Evolutionary conservation across 2,888 invertebrate genomes (phyloP).

Genomic region (Hylaea fasciaria): DNA sequence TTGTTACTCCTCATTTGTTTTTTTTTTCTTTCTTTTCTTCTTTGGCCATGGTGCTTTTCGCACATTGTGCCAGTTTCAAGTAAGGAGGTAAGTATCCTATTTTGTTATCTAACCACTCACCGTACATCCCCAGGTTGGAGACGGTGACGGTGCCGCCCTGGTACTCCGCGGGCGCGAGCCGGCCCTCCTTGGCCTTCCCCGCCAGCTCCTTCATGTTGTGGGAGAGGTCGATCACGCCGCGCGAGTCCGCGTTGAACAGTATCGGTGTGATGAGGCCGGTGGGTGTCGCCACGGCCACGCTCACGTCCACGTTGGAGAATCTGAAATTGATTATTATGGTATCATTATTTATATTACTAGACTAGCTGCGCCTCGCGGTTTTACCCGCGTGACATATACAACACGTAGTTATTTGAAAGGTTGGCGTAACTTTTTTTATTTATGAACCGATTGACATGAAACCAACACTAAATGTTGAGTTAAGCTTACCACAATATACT

Average conservation of each 20-base stretch:
- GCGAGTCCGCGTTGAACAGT: slow-evolving; percentile 94
- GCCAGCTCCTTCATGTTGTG: slow-evolving; percentile 92
- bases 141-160: slow-evolving; percentile 98
- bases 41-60: no score
- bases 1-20: no score
- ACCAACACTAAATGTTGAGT: no score
- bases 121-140: slow-evolving; percentile 98
- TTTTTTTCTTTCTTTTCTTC: no score
- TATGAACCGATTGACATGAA: no score
- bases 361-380: no score
- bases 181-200: slow-evolving; percentile 93
- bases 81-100: no score
- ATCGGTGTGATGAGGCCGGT: slow-evolving; percentile 98
- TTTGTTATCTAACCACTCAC: slow-evolving; percentile 63
- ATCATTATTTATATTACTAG: not conserved
- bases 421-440: no score
- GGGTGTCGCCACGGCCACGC: slow-evolving; percentile 98
- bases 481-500: no score
- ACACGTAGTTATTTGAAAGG: no score
- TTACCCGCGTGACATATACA: no score
- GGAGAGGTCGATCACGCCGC: slow-evolving; percentile 94
- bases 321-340: slow-evolving; percentile 82
- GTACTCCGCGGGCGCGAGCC: slow-evolving; percentile 96
- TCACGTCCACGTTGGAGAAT: slow-evolving; percentile 96
- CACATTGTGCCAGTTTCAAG: no score